phyloP scores from a whole-genome alignment of 2,888 invertebrate species.

The Zootermopsis nevadensis region DNA sequence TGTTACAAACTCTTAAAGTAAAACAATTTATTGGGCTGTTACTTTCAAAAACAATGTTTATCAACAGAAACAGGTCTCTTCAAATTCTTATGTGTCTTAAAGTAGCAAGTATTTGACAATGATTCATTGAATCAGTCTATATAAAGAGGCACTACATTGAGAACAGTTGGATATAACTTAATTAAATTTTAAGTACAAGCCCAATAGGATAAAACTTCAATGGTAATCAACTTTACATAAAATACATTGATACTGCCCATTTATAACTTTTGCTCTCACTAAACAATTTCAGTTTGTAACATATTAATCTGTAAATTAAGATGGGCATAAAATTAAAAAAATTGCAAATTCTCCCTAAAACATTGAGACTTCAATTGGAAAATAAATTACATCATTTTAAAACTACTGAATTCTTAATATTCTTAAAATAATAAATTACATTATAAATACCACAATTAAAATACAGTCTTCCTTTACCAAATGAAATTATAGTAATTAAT shows the following conservation, averaged over 20 bases:
- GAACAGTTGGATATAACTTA: background rate
- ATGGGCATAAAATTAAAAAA: background rate
- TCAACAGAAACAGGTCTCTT: too few species aligned
- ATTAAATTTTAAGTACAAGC: slow-evolving; percentile 24
- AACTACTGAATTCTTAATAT: background rate
- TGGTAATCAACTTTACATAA: background rate
- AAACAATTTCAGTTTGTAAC: slow-evolving; percentile 2
- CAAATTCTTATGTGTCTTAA: too few species aligned
- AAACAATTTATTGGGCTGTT: background rate
- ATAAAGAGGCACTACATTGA: slow-evolving; percentile 10
- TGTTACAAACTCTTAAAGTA: background rate
- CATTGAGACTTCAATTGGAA: background rate
- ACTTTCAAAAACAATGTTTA: background rate
- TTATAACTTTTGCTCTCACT: background rate
- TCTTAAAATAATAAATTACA: slow-evolving; percentile 4
- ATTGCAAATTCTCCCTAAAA: background rate
- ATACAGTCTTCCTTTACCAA: background rate
- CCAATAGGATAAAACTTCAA: background rate
- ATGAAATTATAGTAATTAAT: background rate
- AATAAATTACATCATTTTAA: slow-evolving; percentile 9
- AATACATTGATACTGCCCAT: background rate
- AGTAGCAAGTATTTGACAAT: too few species aligned
- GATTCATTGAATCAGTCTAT: background rate
- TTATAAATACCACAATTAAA: background rate
- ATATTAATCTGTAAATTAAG: background rate